Conservation (phyloP, 2,113 vertebrate genomes). For the Gymnarchus niloticus region DNA sequence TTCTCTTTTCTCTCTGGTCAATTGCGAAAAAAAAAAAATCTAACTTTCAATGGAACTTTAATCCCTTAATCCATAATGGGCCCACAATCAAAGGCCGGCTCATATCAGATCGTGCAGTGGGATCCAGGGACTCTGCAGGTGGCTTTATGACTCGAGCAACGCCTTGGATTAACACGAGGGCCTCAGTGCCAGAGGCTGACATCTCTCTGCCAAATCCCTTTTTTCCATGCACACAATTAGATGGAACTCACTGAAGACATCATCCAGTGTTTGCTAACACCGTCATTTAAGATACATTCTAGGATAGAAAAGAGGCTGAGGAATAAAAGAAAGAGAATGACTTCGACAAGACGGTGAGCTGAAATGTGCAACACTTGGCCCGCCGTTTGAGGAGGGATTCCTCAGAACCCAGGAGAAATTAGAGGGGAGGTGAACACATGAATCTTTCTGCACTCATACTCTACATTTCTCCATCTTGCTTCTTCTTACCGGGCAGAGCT, state of each 20-base stretch:
- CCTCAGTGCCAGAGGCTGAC: slow-evolving; percentile 26
- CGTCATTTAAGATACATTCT: background rate
- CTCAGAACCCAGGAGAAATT: background rate
- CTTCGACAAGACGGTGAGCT: background rate
- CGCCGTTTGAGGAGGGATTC: background rate
- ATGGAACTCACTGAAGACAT: background rate
- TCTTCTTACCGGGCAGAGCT: background rate
- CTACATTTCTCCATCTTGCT: background rate
- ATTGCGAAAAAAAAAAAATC: slow-evolving; percentile 31
- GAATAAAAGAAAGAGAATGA: background rate
- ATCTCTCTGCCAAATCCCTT: background rate
- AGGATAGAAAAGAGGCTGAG: background rate
- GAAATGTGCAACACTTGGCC: background rate
- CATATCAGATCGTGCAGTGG: slow-evolving; percentile 30
- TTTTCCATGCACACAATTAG: background rate
- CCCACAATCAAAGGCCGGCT: slow-evolving; percentile 25
- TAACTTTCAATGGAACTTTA: slow-evolving; percentile 31
- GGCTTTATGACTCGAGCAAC: slow-evolving; percentile 11
- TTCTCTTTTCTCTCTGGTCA: slow-evolving; percentile 30
- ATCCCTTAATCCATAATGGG: slow-evolving; percentile 33
- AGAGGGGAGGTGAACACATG: background rate
- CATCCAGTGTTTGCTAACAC: too few relatives aligned
- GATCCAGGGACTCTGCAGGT: slow-evolving; percentile 28
- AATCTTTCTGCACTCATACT: background rate
- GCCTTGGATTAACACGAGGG: background rate